Base-by-base conservation (phyloP, 2,797 vertebrate genomes). In the Sebastes itinus region DNA sequence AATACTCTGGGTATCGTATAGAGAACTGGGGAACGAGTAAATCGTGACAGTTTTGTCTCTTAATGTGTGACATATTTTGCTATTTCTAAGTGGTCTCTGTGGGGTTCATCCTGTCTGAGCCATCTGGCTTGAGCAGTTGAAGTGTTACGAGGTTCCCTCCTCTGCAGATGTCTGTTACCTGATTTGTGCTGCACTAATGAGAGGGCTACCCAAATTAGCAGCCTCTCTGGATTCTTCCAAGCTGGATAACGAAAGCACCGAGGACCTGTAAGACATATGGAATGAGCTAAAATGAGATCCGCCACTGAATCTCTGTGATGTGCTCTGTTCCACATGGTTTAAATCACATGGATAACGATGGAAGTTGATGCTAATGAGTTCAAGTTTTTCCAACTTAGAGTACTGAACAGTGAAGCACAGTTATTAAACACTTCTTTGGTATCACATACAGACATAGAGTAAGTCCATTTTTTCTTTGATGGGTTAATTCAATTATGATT, bases 101-200 rank as follows among this genome's bases (percentile, higher is more conserved):
- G 74, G 83, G 75, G 32, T 75, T 82, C 60, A 25, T 83, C 64
- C 72, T 28, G 67, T 83, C 74, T 68, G 49, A 78, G 73, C 86
- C 90, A 91, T 87, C 87, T 90, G 88, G 80, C 62, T 70, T 63
- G 61, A 86, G 54, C 30, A 72, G 79, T 72, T 68, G 74, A 86
- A 85, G 72, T 89, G 77, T 79, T 86, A 54, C 25, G 14, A 80
- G 72, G 77, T 89, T 78, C 66, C 61, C 69, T 82, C 73, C 62
- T 71, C 75, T 80, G 78, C 82, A 86, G 86, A 87, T 88, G 88
- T 71, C 77, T 80, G 61, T 80, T 78, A 80, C 73, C 79, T 76
- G 83, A 78, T 84, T 82, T 75, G 59, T 71, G 75, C 46, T 56
- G 61, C 72, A n/a, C 77, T 82, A 84, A 89, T 86, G 80, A 91